phyloP scores from a whole-genome alignment of 2,888 invertebrate genomes.

The Mamestra brassicae region DNA sequence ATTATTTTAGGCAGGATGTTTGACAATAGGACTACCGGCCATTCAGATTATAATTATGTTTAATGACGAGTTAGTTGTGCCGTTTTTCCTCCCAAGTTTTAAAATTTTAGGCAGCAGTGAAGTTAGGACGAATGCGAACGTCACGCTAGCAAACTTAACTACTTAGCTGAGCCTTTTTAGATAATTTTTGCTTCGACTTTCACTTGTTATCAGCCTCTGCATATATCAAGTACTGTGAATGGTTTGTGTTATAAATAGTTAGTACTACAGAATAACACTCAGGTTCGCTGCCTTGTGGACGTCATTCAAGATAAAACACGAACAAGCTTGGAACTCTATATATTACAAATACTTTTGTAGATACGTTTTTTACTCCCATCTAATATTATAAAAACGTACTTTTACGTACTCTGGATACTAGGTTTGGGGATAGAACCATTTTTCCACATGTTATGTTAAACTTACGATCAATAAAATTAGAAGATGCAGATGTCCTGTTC shows the following conservation, averaged over 20 bases:
- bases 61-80: background rate
- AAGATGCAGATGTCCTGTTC: background rate
- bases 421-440: background rate
- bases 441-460: background rate
- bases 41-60: background rate
- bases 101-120: background rate
- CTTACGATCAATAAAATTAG: conserved; percentile 9
- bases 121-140: background rate
- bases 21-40: conserved; percentile 8
- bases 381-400: background rate
- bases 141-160: background rate
- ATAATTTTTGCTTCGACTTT: background rate
- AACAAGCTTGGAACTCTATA: background rate
- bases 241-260: conserved; percentile 12
- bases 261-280: conserved; percentile 6
- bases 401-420: background rate
- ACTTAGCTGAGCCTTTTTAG: background rate
- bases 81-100: background rate
- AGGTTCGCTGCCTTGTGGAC: conserved; percentile 18
- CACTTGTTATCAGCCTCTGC: conserved; percentile 2
- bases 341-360: background rate
- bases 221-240: background rate
- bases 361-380: background rate
- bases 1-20: conserved; percentile 43
- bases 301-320: conserved; percentile 14